These are phyloP conservation scores for Xylocampa areola DNA, from an alignment of 2,888 invertebrate genomes.

Conservation along the genomic window DNA sequence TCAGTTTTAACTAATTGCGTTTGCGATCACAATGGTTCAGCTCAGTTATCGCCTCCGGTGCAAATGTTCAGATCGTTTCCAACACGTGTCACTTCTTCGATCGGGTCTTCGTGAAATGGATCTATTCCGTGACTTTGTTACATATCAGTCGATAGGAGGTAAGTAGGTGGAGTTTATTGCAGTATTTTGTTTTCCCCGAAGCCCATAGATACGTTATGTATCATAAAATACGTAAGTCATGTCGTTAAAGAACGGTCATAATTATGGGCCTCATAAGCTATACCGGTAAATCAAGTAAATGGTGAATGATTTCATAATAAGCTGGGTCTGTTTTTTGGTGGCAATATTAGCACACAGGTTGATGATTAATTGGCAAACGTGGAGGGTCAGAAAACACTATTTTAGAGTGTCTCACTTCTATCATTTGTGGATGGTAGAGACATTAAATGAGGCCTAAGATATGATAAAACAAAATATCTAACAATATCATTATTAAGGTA, in stretches of 20 bases:
- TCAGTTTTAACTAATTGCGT: constrained; percentile 53
- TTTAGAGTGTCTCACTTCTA: too few species aligned
- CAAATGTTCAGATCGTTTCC: constrained; percentile 52
- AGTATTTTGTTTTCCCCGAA: constrained; percentile 30
- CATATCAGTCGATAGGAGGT: constrained; percentile 40
- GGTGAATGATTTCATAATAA: too few species aligned
- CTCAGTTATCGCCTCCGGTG: constrained; percentile 43
- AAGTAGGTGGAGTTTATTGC: constrained; percentile 34
- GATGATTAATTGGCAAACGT: too few species aligned
- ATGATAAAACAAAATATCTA: too few species aligned
- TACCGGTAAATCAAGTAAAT: neutral
- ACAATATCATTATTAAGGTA: too few species aligned
- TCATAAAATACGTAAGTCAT: constrained; percentile 9
- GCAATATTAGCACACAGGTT: too few species aligned
- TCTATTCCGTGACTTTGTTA: constrained; percentile 59
- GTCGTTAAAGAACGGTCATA: neutral
- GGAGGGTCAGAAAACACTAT: too few species aligned
- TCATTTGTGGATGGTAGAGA: too few species aligned
- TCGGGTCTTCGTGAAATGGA: constrained; percentile 51
- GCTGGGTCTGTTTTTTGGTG: too few species aligned
- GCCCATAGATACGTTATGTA: constrained; percentile 1
- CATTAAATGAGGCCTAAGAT: too few species aligned
- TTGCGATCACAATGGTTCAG: constrained; percentile 32
- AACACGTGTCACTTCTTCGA: constrained; percentile 55
- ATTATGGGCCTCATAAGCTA: constrained; percentile 1